Conservation (phyloP, 2,113 vertebrate species). For the Caracal caracal region DNA sequence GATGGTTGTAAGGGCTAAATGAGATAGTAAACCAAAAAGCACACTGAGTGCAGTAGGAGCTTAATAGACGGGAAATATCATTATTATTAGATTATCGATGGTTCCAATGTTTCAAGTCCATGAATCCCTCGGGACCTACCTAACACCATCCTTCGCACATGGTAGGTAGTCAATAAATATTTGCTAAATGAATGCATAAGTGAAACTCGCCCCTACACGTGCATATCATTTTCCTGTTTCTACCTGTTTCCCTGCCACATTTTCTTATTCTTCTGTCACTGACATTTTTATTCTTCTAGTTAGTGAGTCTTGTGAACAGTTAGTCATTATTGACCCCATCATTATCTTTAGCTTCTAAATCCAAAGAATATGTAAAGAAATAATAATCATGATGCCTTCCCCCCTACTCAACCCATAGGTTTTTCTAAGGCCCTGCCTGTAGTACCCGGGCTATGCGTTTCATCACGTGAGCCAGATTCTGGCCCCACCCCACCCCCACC, state of each 20-base stretch:
- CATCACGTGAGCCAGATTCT: not conserved
- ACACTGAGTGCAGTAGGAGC: not conserved
- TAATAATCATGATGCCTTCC: not conserved
- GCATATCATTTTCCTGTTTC: not conserved
- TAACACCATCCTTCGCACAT: not conserved
- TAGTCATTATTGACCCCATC: not conserved
- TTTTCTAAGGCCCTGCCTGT: not conserved
- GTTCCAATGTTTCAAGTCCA: not conserved
- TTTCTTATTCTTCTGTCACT: not conserved
- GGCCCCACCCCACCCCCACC: not conserved
- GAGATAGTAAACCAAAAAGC: not conserved
- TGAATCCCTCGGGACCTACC: not conserved
- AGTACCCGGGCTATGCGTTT: not conserved
- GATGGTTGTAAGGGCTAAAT: not conserved
- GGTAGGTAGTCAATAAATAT: not conserved
- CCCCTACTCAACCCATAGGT: not conserved
- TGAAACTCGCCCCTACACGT: not conserved
- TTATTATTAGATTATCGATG: not conserved
- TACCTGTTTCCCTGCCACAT: not conserved
- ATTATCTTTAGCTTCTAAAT: not conserved
- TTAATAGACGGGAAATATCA: not conserved
- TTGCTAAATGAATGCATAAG: not conserved
- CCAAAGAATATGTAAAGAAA: not conserved
- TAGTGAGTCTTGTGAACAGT: not conserved
- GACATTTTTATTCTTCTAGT: not conserved